Base-by-base conservation (phyloP, 2,113 vertebrate genomes). In the Prinia subflava region DNA sequence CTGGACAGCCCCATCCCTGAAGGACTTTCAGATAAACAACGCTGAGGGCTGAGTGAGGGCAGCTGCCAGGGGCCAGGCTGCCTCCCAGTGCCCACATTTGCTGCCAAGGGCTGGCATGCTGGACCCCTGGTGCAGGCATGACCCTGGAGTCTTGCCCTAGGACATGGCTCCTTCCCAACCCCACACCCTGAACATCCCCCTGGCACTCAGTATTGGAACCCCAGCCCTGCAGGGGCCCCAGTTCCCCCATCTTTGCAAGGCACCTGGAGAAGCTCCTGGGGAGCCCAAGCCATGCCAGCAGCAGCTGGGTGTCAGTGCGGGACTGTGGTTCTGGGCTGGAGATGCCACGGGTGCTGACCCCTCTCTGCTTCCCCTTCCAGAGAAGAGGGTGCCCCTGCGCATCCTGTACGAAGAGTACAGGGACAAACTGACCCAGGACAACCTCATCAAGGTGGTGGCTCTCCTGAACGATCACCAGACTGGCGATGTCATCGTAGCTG, bases 381-480 rank as follows among this genome's bases (percentile, higher is more conserved):
- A 98, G 94, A 97, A 98, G 21, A 78, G 79, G 6, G 95, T 99
- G 25, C 98, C 98, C 9, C 94, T 99, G 23, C 95, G 96, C 62
- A 86, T 99, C 69, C 98, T 98, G 89, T 99, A 99, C 1, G 97
- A 98, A 41, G 97, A 98, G 47, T 99, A 99, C 5, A 39, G 96
- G 4, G 70, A 90, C 50, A 96, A 46, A 73, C 94, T 99, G 85
- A 99, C 98, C 0, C 97, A 98, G 55, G 99, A 99, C 70, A 99
- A 99, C 97, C 64, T 99, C 67, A 99, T 99, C 97, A 99, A 98
- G 74, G 97, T 99, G 96, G 97, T 97, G 13, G 99, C 98, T 62
- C 97, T 99, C 22, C 94, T 99, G 9, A 35, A 97, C 0, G 98
- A 99, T 79, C 95, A 95, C 4, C 87, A 96, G 60, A 97, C 96